Evolutionary conservation across 2,113 vertebrate genomes (phyloP), one percentile per base, ranked within the genome.

Genomic region (Empidonax alnorum): DNA sequence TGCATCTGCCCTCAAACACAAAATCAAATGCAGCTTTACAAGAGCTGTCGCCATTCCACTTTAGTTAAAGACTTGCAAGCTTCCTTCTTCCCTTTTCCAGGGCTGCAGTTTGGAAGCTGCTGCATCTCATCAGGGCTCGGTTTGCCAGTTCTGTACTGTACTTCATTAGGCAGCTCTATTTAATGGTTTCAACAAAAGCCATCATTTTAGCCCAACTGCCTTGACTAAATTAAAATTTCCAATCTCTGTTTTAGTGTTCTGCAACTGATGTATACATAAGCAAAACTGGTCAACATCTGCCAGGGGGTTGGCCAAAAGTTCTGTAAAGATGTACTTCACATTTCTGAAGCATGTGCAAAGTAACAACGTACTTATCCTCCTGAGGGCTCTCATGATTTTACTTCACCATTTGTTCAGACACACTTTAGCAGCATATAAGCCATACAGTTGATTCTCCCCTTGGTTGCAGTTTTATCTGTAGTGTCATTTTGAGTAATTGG

Each of bases 381-480:
- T 50, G 98, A 98, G 98, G 98, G 98, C 97, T 95, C 98, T 98
- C 98, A 98, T 89, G 97, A 97, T 98, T 99, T 99, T 98, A 98
- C 98, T 98, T 98, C 97, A 96, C 98, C 98, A 99, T 99, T 99
- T 99, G 98, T 98, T 98, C 98, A 97, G 98, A 98, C 97, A 96
- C 98, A 98, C 98, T 99, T 99, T 98, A 98, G 98, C 98, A 97
- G 98, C 97, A 89, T 94, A 96, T 95, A 97, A 98, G 98, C 98
- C 98, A 98, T 98, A 96, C 97, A 98, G 98, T 98, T 99, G 98
- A 99, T 99, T 99, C 99, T 98, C 99, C 99, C 99, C 99, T 98
- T 98, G 99, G 98, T 99, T 99, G 98, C 98, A 97, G 98, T 99
- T 99, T 98, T 98, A 98, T 98, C 98, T 98, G 98, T 98, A 98